These are phyloP conservation scores for Pheosia gnoma DNA, from an alignment of 2,888 invertebrate genomes.

Conservation along the genomic window DNA sequence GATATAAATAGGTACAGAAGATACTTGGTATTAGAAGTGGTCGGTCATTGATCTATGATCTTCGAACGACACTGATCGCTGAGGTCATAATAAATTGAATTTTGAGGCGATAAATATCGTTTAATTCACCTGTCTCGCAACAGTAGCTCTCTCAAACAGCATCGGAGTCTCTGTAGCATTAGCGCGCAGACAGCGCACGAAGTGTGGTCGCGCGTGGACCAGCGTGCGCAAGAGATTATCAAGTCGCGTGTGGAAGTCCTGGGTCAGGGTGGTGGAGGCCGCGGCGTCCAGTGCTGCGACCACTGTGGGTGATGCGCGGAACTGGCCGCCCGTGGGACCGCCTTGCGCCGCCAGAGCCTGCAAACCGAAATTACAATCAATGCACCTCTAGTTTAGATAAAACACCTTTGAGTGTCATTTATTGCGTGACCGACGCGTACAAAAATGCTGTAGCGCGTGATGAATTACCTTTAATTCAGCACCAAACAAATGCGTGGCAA, in stretches of 20 bases:
- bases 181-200: conserved; percentile 96
- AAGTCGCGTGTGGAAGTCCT: conserved; percentile 97
- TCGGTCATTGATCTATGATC: too few relatives aligned
- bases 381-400: not conserved
- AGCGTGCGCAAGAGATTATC: conserved; percentile 96
- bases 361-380: not conserved
- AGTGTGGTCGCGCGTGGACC: conserved; percentile 97
- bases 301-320: conserved; percentile 95
- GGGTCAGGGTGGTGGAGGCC: conserved; percentile 94
- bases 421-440: too few relatives aligned
- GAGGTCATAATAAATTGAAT: too few relatives aligned
- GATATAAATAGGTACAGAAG: too few relatives aligned
- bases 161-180: conserved; percentile 92
- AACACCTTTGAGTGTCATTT: too few relatives aligned
- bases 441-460: not conserved
- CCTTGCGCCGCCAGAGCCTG: conserved; percentile 86
- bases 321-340: conserved; percentile 86
- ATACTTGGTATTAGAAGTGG: too few relatives aligned
- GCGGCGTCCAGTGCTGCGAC: conserved; percentile 91
- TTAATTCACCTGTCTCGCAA: conserved; percentile 87
- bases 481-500: conserved; percentile 97
- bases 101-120: too few relatives aligned
- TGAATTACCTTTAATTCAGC: conserved; percentile 90
- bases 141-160: conserved; percentile 92
- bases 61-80: too few relatives aligned